phyloP scores from a whole-genome alignment of 92 coral and sea anemone species.

The Virgularia gustaviana region DNA sequence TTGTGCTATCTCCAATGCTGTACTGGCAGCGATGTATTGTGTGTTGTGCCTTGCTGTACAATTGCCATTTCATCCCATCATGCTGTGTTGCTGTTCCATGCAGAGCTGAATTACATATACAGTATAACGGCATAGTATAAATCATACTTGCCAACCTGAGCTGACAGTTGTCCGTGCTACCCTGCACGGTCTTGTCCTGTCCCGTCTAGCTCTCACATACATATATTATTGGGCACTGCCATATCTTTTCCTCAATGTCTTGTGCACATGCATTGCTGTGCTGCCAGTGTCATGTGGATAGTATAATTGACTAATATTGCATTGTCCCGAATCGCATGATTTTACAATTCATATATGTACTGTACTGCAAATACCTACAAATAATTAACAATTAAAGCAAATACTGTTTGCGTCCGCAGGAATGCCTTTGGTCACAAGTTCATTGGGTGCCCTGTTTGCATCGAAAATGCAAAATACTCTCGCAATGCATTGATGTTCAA shows the following conservation, averaged over 20 bases:
- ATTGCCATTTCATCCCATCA: no score
- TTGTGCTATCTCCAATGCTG: no score
- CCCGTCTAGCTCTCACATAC: no score
- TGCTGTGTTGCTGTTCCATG: no score
- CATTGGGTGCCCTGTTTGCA: conserved; percentile 92
- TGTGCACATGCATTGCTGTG: background rate
- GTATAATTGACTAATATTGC: background rate
- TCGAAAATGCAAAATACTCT: conserved; percentile 91
- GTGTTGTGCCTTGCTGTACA: no score
- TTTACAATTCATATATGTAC: background rate
- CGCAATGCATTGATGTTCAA: conserved; percentile 94
- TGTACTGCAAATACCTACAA: background rate
- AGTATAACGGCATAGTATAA: no score
- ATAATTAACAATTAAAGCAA: background rate
- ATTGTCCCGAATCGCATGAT: background rate
- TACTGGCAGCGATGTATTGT: no score
- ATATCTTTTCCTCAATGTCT: background rate
- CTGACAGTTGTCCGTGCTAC: no score
- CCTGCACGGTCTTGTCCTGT: no score
- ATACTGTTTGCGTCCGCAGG: conserved; percentile 42
- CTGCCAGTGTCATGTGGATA: background rate
- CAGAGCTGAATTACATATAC: no score
- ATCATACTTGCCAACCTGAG: no score
- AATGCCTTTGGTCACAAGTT: conserved; percentile 89
- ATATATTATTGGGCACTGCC: no score